These are phyloP conservation scores for Polydrusus cervinus DNA, from an alignment of 2,888 invertebrate species.

Conservation along the genomic window DNA sequence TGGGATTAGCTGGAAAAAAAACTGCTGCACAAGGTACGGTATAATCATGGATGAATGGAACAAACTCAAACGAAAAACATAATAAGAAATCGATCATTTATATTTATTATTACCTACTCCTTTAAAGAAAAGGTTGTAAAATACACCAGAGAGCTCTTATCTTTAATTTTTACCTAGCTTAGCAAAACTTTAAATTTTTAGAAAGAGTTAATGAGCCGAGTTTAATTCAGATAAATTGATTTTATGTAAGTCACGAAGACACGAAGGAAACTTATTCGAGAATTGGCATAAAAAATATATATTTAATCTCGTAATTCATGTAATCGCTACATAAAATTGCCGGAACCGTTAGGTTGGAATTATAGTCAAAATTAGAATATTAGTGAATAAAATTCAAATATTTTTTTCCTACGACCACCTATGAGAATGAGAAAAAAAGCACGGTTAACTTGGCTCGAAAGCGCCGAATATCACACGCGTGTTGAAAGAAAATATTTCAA, in stretches of 20 bases:
- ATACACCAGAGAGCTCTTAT: neutral
- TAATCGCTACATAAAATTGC: neutral
- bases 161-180: conserved; percentile 3
- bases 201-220: conserved; percentile 13
- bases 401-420: no score
- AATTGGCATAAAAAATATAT: conserved; percentile 12
- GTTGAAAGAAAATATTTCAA: no score
- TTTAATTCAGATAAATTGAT: conserved; percentile 17
- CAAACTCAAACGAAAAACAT: no score
- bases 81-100: no score
- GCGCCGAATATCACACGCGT: no score
- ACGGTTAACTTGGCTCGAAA: no score
- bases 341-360: neutral
- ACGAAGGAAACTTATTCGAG: neutral
- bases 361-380: neutral
- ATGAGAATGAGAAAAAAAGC: no score
- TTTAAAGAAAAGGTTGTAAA: neutral
- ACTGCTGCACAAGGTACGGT: conserved; percentile 74
- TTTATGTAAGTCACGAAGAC: neutral
- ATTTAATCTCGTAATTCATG: conserved; percentile 4
- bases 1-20: conserved; percentile 74
- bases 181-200: neutral
- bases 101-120: no score
- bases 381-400: no score
- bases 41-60: neutral